Conservation (phyloP, 1,140 invertebrate species). For the Ips nitidus region DNA sequence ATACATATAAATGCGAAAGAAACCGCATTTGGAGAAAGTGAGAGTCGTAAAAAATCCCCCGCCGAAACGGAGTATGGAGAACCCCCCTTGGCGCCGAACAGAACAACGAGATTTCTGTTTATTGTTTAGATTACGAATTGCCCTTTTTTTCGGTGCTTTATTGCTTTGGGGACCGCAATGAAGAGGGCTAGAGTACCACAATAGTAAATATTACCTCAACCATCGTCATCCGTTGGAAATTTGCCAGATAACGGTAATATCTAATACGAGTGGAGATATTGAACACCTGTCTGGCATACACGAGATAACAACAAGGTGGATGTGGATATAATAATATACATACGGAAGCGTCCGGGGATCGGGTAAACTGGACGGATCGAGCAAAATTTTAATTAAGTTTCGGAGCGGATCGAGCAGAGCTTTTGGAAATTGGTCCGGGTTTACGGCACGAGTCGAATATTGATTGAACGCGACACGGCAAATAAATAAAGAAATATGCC, state of each 20-base stretch:
- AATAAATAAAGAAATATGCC: conserved; percentile 33
- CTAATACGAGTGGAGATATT: no score
- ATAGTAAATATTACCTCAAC: no score
- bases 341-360: no score
- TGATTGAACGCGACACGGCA: conserved; percentile 28
- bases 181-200: no score
- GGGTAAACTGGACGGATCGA: conserved; percentile 11
- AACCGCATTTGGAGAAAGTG: conserved; percentile 26
- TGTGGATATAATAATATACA: no score
- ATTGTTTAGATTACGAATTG: conserved; percentile 24
- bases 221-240: no score
- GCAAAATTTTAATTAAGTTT: conserved; percentile 25
- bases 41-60: conserved; percentile 17
- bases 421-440: conserved; percentile 22
- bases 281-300: no score
- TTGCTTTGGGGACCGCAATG: no score
- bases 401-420: conserved; percentile 20
- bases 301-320: no score
- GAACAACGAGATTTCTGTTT: conserved; percentile 26
- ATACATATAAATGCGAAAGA: conserved; percentile 34
- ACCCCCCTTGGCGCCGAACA: background rate
- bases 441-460: conserved; percentile 25
- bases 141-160: background rate
- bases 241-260: no score
- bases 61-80: background rate